Evolutionary conservation across 2,888 invertebrate species (phyloP), one percentile per base, ranked within the genome.

Genomic region (Nemotelus pantherinus): DNA sequence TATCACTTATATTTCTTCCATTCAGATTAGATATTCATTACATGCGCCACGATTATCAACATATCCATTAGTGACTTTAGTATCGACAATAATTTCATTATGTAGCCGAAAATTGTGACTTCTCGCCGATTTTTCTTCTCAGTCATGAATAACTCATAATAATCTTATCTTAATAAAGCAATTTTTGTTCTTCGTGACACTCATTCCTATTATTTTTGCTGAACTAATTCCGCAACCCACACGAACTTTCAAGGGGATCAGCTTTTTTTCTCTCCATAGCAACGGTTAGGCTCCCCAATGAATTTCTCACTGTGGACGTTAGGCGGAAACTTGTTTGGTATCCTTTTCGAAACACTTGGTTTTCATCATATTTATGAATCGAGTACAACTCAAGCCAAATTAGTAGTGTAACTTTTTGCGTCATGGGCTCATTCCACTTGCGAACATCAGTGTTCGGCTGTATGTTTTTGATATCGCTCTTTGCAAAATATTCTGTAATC

Each of bases 141-240:
- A 6, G 9, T 50, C 48, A 58, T 63, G 60, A 74, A 74, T 63
- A 74, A 63, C 25, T 60, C 48, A 74, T 48, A 63, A 63, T 74
- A 74, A 74, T 74, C 63, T 74, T 25, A 44, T 47, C 60, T 63
- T 74, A 74, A 74, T 48, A 74, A 74, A 74, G 74, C 74, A 74
- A 74, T 74, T 50, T 70, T 70, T 67, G 48, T 67, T 67, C 67
- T 67, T 5, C 25, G 25, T 25, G 25, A 25, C 25, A 25, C 25
- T 25, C 25, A 25, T 25, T 25, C 25, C 25, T 25, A 25, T 25
- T 25, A 25, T 25, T 25, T 25, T 25, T 25, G 25, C 25, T 25
- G 25, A 25, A 25, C 25, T 25, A 25, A 25, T 25, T 25, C 25
- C 25, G 25, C 25, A 25, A 25, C 25, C 25, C 25, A 25, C 25